A percentile compares a stretch with the other conserved stretches of the same genome.
Conservation (phyloP, 1,140 invertebrate species). For the Aethina tumida region DNA sequence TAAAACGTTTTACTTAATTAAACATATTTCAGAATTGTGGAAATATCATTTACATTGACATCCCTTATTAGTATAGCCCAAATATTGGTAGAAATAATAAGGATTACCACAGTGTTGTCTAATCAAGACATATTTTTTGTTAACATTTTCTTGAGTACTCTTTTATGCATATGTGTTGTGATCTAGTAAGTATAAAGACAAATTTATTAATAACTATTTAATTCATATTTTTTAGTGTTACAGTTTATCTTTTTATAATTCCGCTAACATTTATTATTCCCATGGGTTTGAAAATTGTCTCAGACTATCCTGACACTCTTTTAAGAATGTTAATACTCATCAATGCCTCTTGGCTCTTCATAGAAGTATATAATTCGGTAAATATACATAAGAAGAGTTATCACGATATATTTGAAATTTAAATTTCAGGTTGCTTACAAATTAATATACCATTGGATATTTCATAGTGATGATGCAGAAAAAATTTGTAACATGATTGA, state of each 20-base stretch:
- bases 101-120: conserved; percentile 4
- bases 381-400: conserved; percentile 5
- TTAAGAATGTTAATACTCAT: conserved; percentile 6
- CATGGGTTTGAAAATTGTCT: conserved; percentile 7
- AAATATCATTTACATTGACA: conserved; percentile 11
- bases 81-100: conserved; percentile 8
- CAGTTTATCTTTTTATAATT: conserved; percentile 9
- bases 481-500: conserved; percentile 9
- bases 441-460: conserved; percentile 14
- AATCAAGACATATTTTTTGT: conserved; percentile 4
- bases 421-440: conserved; percentile 12
- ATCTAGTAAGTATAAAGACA: conserved; percentile 11
- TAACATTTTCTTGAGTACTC: not conserved
- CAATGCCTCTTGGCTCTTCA: conserved; percentile 10
- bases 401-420: not conserved
- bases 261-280: conserved; percentile 9
- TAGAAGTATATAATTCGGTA: conserved; percentile 16
- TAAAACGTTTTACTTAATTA: conserved; percentile 2
- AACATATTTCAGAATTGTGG: conserved; percentile 14
- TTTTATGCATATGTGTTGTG: conserved; percentile 5
- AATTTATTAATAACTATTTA: not conserved
- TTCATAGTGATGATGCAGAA: conserved; percentile 8
- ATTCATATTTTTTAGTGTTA: conserved; percentile 9
- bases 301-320: conserved; percentile 7
- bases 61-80: conserved; percentile 12